Base-by-base conservation (phyloP, 1,140 invertebrate species). In the Drosophila serrata region DNA sequence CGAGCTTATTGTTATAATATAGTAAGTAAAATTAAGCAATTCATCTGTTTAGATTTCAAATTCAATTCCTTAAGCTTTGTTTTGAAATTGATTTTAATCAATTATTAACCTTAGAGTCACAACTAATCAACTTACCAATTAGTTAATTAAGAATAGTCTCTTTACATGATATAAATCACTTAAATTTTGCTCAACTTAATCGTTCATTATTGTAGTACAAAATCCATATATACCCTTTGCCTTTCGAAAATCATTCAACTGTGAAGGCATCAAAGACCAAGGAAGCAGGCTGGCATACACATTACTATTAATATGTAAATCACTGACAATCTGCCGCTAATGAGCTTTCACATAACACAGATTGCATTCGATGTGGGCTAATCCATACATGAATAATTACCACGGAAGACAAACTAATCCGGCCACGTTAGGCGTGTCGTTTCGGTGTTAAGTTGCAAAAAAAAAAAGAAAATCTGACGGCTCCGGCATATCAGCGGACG, bases 331-430 rank as follows among this genome's bases (percentile, higher is more conserved):
- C 65, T 72, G 65, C 51, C 53, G 69, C 69, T 73, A 73, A 73
- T 59, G 69, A 73, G 69, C 69, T 72, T 59, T 59, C 43, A 70
- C 68, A 72, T 72, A 70, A 70, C 67, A 58, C 69, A 40, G 43
- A 72, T 73, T 72, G 53, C 69, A 49, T 59, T 72, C 43, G 67
- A 72, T 59, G 69, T 59, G 40, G 15, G 19, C 69, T 73, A 72
- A 73, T 73, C 69, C 69, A 72, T 73, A 59, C 69, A 73, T 73
- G 69, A 73, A 73, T 73, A 73, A 73, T 73, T 73, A 73, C 51
- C 51, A 29, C 42, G 67, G 35, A 48, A 29, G 35, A 29, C 31
- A 11, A 57, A 48, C 65, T 72, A 72, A 72, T 72, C 65, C 69
- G 43, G 43, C 35, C 51, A 59, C 69, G 69, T 72, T 49, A 33